Evolutionary conservation across 2,113 vertebrate genomes (phyloP), one percentile per base, ranked within the genome.

Genomic region (Microcebus ravelobensis): DNA sequence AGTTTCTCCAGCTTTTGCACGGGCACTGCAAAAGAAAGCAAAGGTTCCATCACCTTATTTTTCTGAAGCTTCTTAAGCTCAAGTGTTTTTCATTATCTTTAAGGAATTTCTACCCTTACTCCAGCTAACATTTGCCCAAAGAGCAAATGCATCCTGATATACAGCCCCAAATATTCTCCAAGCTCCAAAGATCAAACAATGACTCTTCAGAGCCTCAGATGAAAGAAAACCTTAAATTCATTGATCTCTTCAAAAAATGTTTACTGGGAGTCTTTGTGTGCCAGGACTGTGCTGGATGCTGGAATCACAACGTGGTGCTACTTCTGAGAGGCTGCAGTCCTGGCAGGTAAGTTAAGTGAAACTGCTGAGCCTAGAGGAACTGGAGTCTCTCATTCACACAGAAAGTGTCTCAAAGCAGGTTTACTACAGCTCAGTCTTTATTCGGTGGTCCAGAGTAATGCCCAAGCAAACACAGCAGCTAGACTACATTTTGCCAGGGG

Each of bases 1-100:
- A 0, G 82, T 99, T 48, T 99, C 99, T 89, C 99, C 99, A 20
- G 99, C 96, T 96, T 98, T 99, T 73, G 95, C 98, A 45, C 13
- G 95, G 4, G 99, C 99, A 89, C 99, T 99, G 86, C 25, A 87
- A 14, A 91, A 89, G 76, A 92, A 87, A 97, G 15, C 17, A 90
- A 0, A 84, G 39, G 36, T n/a, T 12, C 11, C 4, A 73, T 76
- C 31, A 15, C 18, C 27, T 71, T 18, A 90, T 34, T 48, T 27
- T 34, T 42, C 36, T 25, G 8, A 82, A 87, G 79, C 8, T 92
- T 74, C 83, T 76, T 42, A 92, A 82, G 84, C 29, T 50, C 55
- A 29, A 14, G 20, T n/a, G 3, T 27, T 95, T 87, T 23, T 45
- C 7, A 57, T 61, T 45, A 67, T 71, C 29, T 42, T 77, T 63